These are phyloP conservation scores for Austrolebias charrua DNA, from an alignment of 2,797 vertebrate genomes.

Conservation along the genomic window DNA sequence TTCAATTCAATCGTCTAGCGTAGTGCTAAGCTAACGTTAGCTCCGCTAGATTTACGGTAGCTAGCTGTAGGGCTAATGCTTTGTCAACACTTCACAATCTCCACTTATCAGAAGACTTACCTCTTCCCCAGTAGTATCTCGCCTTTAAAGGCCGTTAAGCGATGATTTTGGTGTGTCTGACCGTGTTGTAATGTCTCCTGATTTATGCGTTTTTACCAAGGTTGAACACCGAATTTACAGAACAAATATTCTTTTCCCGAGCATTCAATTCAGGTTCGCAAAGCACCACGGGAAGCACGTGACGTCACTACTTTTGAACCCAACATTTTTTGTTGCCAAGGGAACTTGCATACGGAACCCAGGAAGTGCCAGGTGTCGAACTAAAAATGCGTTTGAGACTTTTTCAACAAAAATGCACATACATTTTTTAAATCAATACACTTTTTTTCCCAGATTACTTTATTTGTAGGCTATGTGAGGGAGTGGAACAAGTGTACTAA, in stretches of 20 bases:
- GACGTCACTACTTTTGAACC: constrained; percentile 75
- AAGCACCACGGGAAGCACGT: constrained; percentile 71
- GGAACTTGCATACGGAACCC: constrained; percentile 42
- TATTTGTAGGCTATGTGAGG: constrained; percentile 62
- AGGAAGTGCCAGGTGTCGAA: background rate
- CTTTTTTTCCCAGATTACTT: constrained; percentile 39
- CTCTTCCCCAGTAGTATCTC: constrained; percentile 18
- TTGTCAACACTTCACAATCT: constrained; percentile 58
- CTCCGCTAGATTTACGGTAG: constrained; percentile 27
- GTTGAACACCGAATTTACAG: constrained; percentile 29
- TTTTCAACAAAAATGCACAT: background rate
- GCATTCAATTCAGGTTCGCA: constrained; percentile 59
- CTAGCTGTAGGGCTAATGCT: constrained; percentile 57
- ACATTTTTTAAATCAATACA: background rate
- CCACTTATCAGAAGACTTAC: constrained; percentile 36
- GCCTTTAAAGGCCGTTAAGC: background rate
- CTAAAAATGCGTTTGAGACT: background rate
- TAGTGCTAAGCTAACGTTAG: constrained; percentile 38
- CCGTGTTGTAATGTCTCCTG: background rate
- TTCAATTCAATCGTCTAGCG: background rate
- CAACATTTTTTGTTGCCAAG: constrained; percentile 67
- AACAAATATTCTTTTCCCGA: constrained; percentile 59
- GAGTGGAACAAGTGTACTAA: constrained; percentile 45
- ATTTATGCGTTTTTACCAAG: constrained; percentile 17
- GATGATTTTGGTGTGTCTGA: background rate